These are phyloP conservation scores for Astreopora myriophthalma DNA, from an alignment of 64 coral and sea anemone genomes.

Conservation along the genomic window DNA sequence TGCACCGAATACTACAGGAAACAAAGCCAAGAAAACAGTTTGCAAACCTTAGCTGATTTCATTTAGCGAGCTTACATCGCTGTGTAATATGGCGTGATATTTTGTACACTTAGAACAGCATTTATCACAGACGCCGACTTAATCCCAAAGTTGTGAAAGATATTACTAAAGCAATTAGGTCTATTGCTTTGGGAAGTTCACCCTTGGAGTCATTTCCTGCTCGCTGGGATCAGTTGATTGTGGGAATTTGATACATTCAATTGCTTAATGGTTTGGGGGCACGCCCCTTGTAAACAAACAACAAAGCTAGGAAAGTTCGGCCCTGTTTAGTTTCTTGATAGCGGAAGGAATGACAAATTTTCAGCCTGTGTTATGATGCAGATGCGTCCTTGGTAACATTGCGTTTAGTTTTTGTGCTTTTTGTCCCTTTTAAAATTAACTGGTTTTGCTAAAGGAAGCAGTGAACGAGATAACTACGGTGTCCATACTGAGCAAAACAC, in stretches of 20 bases:
- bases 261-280: conserved; percentile 1
- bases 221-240: conserved; percentile 16
- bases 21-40: background rate
- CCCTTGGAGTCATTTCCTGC: conserved; percentile 36
- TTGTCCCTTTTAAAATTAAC: too few species aligned
- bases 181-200: background rate
- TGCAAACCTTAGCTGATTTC: background rate
- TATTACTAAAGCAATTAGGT: conserved; percentile 23
- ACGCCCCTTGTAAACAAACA: conserved; percentile 38
- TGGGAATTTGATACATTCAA: background rate
- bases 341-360: background rate
- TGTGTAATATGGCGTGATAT: background rate
- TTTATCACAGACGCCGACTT: conserved; percentile 15
- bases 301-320: background rate
- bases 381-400: background rate
- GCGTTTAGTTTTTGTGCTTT: too few species aligned
- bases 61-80: background rate
- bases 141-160: background rate
- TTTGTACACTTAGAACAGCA: background rate
- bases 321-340: background rate
- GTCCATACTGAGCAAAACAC: too few species aligned
- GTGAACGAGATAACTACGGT: too few species aligned
- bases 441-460: too few species aligned
- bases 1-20: background rate
- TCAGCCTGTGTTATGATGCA: background rate